phyloP scores from a whole-genome alignment of 2,113 vertebrate species.

The Dicaeum eximium region DNA sequence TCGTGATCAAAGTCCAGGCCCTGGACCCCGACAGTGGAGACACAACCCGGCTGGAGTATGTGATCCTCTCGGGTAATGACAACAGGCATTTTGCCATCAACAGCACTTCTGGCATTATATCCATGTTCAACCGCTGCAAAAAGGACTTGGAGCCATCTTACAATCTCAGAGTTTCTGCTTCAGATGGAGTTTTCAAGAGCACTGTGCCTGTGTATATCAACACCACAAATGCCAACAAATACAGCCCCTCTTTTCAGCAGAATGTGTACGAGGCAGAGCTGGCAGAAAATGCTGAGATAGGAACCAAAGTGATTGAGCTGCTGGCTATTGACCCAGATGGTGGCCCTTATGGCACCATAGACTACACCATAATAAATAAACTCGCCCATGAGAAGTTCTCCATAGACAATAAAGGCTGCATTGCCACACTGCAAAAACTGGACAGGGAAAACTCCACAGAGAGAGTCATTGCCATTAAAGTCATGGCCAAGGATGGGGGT shows the following conservation, averaged over 20 bases:
- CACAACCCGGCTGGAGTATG: constrained; percentile 81
- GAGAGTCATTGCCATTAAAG: constrained; percentile 91
- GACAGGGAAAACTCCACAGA: constrained; percentile 93
- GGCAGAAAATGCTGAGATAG: constrained; percentile 89
- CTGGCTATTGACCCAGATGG: constrained; percentile 89
- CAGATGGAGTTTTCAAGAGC: constrained; percentile 91
- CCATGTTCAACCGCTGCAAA: constrained; percentile 89
- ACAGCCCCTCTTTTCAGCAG: constrained; percentile 87
- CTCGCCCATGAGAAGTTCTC: constrained; percentile 90
- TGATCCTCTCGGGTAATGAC: constrained; percentile 92
- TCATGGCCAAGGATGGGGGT: constrained; percentile 94
- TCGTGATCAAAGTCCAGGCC: constrained; percentile 92
- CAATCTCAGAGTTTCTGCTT: constrained; percentile 87
- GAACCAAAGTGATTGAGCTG: constrained; percentile 92
- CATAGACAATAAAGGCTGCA: constrained; percentile 82
- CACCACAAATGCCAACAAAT: constrained; percentile 88
- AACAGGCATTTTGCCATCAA: constrained; percentile 91
- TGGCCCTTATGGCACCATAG: constrained; percentile 88
- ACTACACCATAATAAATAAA: constrained; percentile 97
- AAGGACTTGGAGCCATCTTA: constrained; percentile 87
- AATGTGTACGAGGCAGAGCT: constrained; percentile 90
- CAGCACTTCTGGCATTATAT: constrained; percentile 91
- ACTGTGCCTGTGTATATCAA: constrained; percentile 92
- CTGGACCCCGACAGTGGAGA: constrained; percentile 85
- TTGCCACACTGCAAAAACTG: constrained; percentile 85